Percentiles rank a stretch among this genome's conserved stretches.
These are phyloP conservation scores for Pomacea maculata DNA, from an alignment of 1,140 invertebrate genomes.

Conservation along the genomic window DNA sequence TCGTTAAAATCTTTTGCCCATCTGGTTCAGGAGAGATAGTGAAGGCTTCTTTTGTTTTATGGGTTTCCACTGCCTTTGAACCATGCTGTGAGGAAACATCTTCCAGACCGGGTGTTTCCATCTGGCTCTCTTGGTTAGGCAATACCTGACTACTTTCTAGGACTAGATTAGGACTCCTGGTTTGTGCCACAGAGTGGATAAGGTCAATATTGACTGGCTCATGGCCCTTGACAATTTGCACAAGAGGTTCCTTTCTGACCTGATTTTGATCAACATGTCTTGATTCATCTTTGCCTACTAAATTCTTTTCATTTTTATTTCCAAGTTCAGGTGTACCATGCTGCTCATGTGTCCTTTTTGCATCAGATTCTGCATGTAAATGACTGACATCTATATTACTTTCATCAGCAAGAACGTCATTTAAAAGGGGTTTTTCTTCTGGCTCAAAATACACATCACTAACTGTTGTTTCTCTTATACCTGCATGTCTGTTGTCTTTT, in stretches of 20 bases:
- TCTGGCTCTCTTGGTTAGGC: not conserved
- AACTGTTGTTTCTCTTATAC: not conserved
- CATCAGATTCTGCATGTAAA: not conserved
- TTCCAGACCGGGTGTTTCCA: constrained; percentile 5
- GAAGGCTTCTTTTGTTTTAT: not conserved
- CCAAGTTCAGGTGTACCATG: not conserved
- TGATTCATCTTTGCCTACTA: not conserved
- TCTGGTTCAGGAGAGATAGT: not conserved
- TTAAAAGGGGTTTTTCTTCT: not conserved
- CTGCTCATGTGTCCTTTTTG: constrained; percentile 2
- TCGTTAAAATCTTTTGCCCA: constrained; percentile 6
- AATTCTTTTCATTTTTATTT: not conserved
- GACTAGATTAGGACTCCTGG: not conserved
- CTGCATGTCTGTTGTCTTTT: not conserved
- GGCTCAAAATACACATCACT: not conserved
- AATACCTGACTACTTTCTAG: constrained; percentile 10
- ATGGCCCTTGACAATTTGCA: not conserved
- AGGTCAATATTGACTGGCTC: constrained; percentile 13
- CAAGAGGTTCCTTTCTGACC: constrained; percentile 1
- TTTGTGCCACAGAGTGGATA: not conserved
- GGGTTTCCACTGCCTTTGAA: not conserved
- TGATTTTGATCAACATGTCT: constrained; percentile 14
- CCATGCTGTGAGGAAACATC: not conserved
- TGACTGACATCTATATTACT: not conserved
- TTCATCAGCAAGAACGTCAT: not conserved